Evolutionary conservation across 2,113 vertebrate genomes (phyloP), one percentile per base, ranked within the genome.

Genomic region (Pheucticus melanocephalus): DNA sequence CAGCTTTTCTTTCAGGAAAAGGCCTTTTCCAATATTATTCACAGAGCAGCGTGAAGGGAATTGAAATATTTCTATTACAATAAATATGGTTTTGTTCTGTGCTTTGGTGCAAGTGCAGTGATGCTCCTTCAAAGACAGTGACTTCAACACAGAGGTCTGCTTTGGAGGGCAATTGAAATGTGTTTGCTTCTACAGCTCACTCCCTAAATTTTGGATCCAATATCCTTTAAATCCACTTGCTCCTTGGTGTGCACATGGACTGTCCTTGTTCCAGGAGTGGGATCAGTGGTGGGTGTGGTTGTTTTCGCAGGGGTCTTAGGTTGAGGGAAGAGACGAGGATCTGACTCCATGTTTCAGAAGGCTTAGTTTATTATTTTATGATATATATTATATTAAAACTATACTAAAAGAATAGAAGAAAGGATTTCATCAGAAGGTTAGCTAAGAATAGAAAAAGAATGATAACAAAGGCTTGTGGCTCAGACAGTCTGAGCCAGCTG

Each of bases 221-320:
- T 12, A n/a, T 16, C 22, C 40, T 42, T 70, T 39, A 57, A 82
- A 39, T 60, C 16, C 6, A 21, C 21, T 39, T 25, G 30, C 7
- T 30, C 6, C 53, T 65, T 3, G 11, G 12, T 10, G 39, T 6
- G 10, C 27, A 15, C 0, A 0, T 37, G 28, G 50, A 2, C 19
- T 44, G 1, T 40, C 13, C 14, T 31, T 69, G 35, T 44, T 72
- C 21, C 16, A 51, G 24, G 21, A 33, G 30, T 5, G 19, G 28
- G 20, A 20, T 50, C 3, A 1, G 20, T 40, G 40, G 47, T 31
- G 40, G 45, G 6, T 39, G 39, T 39, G 39, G 39, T 39, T 9
- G 39, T 39, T 39, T 39, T 39, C 4, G 39, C 39, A 39, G 39
- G 39, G 39, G 9, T 39, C 39, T 39, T 39, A 37, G 39, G 39